Conservation (phyloP, 2,113 vertebrate species). For the Cariama cristata region DNA sequence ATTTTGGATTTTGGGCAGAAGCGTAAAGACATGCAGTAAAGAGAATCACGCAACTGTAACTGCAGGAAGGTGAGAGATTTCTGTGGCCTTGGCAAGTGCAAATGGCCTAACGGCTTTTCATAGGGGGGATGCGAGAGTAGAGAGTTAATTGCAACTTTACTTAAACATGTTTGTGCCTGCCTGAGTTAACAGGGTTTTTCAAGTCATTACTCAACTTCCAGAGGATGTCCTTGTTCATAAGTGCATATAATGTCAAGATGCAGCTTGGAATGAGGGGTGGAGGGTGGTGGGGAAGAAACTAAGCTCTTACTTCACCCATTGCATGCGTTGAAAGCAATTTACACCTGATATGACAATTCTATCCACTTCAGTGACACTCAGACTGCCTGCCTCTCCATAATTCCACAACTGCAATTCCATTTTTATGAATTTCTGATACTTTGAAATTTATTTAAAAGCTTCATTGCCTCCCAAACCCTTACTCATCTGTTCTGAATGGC, state of each 20-base stretch:
- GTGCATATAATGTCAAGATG: background rate
- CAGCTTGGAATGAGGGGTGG: background rate
- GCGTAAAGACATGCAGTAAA: background rate
- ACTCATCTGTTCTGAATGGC: background rate
- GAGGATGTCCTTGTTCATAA: background rate
- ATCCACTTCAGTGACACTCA: background rate
- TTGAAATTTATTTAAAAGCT: background rate
- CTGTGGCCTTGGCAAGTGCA: background rate
- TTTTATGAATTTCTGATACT: background rate
- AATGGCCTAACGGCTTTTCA: background rate
- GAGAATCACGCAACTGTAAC: background rate
- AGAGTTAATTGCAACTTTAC: constrained; percentile 1
- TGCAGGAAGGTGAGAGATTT: constrained; percentile 1
- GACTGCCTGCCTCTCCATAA: background rate
- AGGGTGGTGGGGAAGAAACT: background rate
- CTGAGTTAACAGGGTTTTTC: constrained; percentile 1
- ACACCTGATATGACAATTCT: background rate
- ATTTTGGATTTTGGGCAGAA: background rate
- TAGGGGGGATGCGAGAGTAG: background rate
- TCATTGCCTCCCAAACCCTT: background rate
- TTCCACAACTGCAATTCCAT: background rate
- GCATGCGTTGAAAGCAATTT: background rate
- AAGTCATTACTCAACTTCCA: background rate
- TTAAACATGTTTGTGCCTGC: background rate
- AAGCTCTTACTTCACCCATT: background rate